Evolutionary conservation across 1,140 invertebrate species (phyloP).

Genomic region (Cydia strobilella): DNA sequence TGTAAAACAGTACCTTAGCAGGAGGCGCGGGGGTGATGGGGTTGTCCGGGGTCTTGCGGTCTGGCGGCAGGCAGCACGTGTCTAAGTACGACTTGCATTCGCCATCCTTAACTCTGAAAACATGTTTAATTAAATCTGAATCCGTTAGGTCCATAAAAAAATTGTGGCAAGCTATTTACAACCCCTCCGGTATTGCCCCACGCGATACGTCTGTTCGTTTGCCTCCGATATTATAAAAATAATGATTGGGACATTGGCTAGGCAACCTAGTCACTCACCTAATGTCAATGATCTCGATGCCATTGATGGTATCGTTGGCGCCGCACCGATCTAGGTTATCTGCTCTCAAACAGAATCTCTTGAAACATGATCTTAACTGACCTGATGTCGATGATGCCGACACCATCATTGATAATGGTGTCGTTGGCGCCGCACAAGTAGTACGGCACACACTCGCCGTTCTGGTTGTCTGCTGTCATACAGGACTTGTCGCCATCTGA

Average conservation of each 20-base stretch:
- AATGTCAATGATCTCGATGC: background rate
- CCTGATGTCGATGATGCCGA: slow-evolving; percentile 88
- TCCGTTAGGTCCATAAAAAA: background rate
- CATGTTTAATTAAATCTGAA: slow-evolving; percentile 10
- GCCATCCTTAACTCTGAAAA: slow-evolving; percentile 73
- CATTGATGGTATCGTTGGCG: background rate
- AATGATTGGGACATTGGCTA: too few species aligned
- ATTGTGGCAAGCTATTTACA: too few species aligned
- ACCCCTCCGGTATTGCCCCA: too few species aligned
- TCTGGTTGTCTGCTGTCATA: slow-evolving; percentile 45
- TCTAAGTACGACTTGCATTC: slow-evolving; percentile 84
- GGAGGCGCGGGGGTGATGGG: slow-evolving; percentile 61
- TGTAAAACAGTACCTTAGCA: slow-evolving; percentile 31
- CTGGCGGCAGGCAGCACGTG: slow-evolving; percentile 81
- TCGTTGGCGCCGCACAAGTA: slow-evolving; percentile 83
- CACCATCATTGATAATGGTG: slow-evolving; percentile 85
- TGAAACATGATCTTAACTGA: slow-evolving; percentile 34
- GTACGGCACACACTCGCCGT: slow-evolving; percentile 78
- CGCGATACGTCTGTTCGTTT: too few species aligned
- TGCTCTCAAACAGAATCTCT: background rate
- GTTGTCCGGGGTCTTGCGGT: slow-evolving; percentile 45
- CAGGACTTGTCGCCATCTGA: slow-evolving; percentile 43
- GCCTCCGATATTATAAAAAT: too few species aligned
- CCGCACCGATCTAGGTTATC: background rate
- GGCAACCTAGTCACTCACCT: background rate